Evolutionary conservation across 2,888 invertebrate species (phyloP).

Genomic region (Halocaridina rubra): DNA sequence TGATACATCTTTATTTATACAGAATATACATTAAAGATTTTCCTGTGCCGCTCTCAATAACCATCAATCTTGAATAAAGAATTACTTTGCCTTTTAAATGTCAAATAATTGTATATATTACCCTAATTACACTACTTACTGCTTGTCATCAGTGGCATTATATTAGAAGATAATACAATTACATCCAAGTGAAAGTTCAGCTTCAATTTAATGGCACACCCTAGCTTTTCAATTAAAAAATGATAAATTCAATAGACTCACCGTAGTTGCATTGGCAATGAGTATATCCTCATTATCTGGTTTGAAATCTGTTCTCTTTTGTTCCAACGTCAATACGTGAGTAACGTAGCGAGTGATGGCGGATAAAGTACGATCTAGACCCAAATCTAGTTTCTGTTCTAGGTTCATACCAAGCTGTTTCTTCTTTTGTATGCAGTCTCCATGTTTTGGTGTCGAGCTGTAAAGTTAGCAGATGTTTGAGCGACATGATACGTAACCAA

Average conservation of each 20-base stretch:
- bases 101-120: too few relatives aligned
- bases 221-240: background rate
- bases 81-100: too few relatives aligned
- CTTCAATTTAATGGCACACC: background rate
- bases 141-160: too few relatives aligned
- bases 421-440: constrained; percentile 89
- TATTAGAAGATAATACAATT: too few relatives aligned
- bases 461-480: too few relatives aligned
- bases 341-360: constrained; percentile 93
- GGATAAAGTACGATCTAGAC: constrained; percentile 83
- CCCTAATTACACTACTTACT: too few relatives aligned
- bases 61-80: too few relatives aligned
- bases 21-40: too few relatives aligned
- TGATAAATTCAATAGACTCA: constrained; percentile 69
- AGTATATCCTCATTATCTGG: constrained; percentile 74
- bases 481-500: too few relatives aligned
- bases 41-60: too few relatives aligned
- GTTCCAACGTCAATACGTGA: constrained; percentile 88
- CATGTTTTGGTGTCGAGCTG: constrained; percentile 88
- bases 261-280: constrained; percentile 78
- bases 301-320: constrained; percentile 90
- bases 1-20: too few relatives aligned
- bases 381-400: constrained; percentile 90
- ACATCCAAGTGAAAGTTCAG: too few relatives aligned
- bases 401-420: constrained; percentile 86